These are phyloP conservation scores for Coelinius sp. DNA, from an alignment of 2,888 invertebrate genomes.

Conservation along the genomic window DNA sequence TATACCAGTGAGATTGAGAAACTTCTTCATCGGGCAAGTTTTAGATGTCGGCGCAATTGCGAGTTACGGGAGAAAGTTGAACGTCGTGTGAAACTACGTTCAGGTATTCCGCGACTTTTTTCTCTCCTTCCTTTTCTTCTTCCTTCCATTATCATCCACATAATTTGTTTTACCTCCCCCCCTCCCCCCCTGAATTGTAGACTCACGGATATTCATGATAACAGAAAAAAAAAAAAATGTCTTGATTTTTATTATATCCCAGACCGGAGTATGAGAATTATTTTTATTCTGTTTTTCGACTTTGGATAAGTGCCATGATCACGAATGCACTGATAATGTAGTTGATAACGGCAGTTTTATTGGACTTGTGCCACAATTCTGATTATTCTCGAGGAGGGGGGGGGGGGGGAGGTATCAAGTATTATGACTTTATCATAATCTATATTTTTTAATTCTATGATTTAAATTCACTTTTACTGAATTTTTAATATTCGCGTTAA, in stretches of 20 bases:
- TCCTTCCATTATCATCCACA: slow-evolving; percentile 36
- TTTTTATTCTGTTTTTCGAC: slow-evolving; percentile 34
- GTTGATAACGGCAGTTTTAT: slow-evolving; percentile 26
- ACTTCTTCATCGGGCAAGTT: slow-evolving; percentile 58
- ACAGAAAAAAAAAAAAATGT: background rate
- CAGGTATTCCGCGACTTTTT: slow-evolving; percentile 37
- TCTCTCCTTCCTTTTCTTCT: background rate
- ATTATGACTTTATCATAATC: slow-evolving; percentile 8
- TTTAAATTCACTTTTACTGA: background rate
- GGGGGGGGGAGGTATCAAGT: background rate
- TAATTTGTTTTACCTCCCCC: slow-evolving; percentile 27
- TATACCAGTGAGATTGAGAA: slow-evolving; percentile 53
- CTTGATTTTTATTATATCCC: slow-evolving; percentile 24
- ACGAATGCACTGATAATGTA: slow-evolving; percentile 33
- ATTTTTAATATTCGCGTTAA: background rate
- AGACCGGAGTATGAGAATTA: background rate
- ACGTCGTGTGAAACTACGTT: slow-evolving; percentile 32
- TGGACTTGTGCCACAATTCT: slow-evolving; percentile 31
- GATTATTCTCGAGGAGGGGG: background rate
- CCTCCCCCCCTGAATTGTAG: slow-evolving; percentile 27
- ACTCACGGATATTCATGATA: background rate
- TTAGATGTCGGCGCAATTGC: slow-evolving; percentile 54
- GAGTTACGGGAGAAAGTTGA: slow-evolving; percentile 48
- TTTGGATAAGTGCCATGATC: slow-evolving; percentile 48
- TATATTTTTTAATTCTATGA: slow-evolving; percentile 20